Evolutionary conservation across 1,140 invertebrate species (phyloP).

Genomic region (Cheumatopsyche charites): DNA sequence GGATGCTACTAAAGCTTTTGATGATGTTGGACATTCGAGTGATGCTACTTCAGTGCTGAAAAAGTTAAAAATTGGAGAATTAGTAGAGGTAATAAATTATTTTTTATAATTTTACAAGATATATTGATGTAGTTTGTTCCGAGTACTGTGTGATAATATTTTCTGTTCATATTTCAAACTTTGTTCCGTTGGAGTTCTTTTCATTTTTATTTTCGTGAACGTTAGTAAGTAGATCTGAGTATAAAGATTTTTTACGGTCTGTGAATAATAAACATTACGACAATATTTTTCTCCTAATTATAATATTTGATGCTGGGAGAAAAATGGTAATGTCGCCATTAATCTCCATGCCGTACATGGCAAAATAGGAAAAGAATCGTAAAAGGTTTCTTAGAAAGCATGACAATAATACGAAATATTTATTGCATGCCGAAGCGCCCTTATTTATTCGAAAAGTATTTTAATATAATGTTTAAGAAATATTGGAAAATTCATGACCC

Average conservation of each 20-base stretch:
- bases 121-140: slow-evolving; percentile 1
- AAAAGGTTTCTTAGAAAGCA: background rate
- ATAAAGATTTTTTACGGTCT: too few species aligned
- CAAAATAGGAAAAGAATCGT: slow-evolving; percentile 2
- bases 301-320: too few species aligned
- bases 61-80: slow-evolving; percentile 68
- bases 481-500: too few species aligned
- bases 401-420: background rate
- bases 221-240: too few species aligned
- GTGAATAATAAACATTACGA: too few species aligned
- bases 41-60: slow-evolving; percentile 66
- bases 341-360: too few species aligned
- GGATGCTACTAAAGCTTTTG: slow-evolving; percentile 68
- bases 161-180: too few species aligned
- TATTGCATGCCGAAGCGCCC: background rate
- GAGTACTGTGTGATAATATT: too few species aligned
- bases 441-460: too few species aligned
- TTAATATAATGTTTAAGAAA: background rate
- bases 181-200: too few species aligned
- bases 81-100: slow-evolving; percentile 58
- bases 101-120: background rate
- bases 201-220: too few species aligned
- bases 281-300: background rate
- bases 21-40: slow-evolving; percentile 68
- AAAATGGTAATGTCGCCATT: too few species aligned